Conservation (phyloP, 2,113 vertebrate species). For the Sisor rabdophorus region DNA sequence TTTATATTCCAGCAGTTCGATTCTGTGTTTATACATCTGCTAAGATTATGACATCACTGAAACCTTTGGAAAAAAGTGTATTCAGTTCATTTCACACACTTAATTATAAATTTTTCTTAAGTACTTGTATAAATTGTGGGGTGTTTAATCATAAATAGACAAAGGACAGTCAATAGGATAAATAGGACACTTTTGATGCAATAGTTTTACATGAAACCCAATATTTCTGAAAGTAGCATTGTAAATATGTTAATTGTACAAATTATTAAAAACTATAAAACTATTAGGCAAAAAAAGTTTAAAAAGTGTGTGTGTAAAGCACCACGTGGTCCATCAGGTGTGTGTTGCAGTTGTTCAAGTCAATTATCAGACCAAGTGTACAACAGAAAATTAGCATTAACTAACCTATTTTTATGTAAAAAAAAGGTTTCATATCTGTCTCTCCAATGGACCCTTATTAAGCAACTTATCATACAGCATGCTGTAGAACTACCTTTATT, state of each 20-base stretch:
- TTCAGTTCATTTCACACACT: too few species aligned
- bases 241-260: too few species aligned
- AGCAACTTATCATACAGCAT: neutral
- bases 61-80: too few species aligned
- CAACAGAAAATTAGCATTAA: conserved; percentile 38
- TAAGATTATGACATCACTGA: too few species aligned
- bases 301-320: neutral
- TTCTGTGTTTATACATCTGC: too few species aligned
- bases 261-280: neutral
- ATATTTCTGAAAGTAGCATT: too few species aligned
- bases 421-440: conserved; percentile 25
- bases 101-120: too few species aligned
- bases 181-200: neutral
- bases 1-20: neutral
- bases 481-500: neutral
- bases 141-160: neutral
- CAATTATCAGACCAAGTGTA: conserved; percentile 26
- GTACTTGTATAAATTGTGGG: neutral
- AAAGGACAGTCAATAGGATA: neutral
- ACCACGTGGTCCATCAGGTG: conserved; percentile 23
- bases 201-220: neutral
- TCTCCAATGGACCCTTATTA: conserved; percentile 17
- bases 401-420: conserved; percentile 17
- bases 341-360: conserved; percentile 28
- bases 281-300: neutral